Evolutionary conservation across 2,113 vertebrate genomes (phyloP).

Genomic region (Otis tarda): DNA sequence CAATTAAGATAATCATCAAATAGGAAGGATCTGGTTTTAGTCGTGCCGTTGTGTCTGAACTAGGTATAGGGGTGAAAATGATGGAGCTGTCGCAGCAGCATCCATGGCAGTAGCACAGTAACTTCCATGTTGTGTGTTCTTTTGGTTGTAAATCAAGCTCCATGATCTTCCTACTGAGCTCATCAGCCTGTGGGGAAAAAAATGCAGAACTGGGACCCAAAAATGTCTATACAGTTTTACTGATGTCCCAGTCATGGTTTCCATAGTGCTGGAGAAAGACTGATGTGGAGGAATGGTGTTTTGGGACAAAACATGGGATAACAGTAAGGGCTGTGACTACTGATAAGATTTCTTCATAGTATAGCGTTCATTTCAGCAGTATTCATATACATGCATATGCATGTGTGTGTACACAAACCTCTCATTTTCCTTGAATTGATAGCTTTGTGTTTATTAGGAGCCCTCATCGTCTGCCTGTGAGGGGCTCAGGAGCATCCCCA

Average conservation of each 20-base stretch:
- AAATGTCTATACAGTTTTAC: neutral
- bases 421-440: neutral
- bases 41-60: neutral
- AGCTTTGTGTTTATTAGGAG: neutral
- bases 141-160: neutral
- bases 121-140: neutral
- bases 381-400: neutral
- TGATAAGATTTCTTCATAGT: neutral
- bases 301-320: neutral
- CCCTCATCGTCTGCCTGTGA: accelerated
- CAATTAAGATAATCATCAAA: neutral
- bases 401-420: neutral
- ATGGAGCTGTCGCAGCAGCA: neutral
- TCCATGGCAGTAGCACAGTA: neutral
- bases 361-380: neutral
- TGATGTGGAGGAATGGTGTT: neutral
- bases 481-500: neutral
- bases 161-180: neutral
- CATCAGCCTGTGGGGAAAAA: neutral
- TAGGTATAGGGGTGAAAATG: neutral
- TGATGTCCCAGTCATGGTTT: neutral
- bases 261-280: neutral
- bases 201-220: neutral
- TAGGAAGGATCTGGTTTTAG: neutral
- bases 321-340: neutral